Evolutionary conservation across 2,888 invertebrate genomes (phyloP).

Genomic region (Liodrosophila aerea): DNA sequence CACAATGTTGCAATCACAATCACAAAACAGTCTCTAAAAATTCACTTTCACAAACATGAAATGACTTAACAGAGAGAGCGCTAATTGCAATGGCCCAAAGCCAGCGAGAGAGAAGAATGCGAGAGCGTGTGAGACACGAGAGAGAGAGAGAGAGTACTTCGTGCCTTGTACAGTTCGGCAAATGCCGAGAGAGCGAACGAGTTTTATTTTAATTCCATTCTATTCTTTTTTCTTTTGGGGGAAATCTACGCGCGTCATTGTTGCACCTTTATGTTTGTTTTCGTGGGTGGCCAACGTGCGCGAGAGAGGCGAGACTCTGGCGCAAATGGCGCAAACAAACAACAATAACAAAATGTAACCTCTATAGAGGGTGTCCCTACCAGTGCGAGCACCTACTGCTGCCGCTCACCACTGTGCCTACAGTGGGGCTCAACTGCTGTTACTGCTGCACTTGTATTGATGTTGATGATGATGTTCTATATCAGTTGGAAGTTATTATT

Average conservation of each 20-base stretch:
- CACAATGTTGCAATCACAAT: slow-evolving; percentile 69
- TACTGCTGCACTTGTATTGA: too few species aligned
- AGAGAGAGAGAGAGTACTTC: slow-evolving; percentile 9
- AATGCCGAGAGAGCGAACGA: slow-evolving; percentile 18
- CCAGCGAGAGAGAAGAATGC: slow-evolving; percentile 3
- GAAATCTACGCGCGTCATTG: slow-evolving; percentile 74
- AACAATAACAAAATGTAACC: slow-evolving; percentile 74
- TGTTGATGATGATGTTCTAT: too few species aligned
- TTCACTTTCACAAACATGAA: slow-evolving; percentile 68
- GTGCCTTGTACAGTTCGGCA: slow-evolving; percentile 13
- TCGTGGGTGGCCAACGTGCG: slow-evolving; percentile 66
- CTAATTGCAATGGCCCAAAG: not conserved
- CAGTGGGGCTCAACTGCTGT: too few species aligned
- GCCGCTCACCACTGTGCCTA: not conserved
- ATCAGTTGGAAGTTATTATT: too few species aligned
- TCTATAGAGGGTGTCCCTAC: slow-evolving; percentile 65
- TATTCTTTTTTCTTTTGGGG: not conserved
- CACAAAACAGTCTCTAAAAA: slow-evolving; percentile 69
- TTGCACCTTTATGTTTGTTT: slow-evolving; percentile 78
- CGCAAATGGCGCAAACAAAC: slow-evolving; percentile 71
- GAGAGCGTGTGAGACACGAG: slow-evolving; percentile 35
- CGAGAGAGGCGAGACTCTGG: slow-evolving; percentile 17
- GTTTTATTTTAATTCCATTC: slow-evolving; percentile 11
- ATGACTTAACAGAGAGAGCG: slow-evolving; percentile 48
- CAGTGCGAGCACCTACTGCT: slow-evolving; percentile 11